Percentiles rank a stretch among this genome's conserved stretches.
Conservation (phyloP, 2,113 vertebrate genomes). For the Microcebus tavaratra region DNA sequence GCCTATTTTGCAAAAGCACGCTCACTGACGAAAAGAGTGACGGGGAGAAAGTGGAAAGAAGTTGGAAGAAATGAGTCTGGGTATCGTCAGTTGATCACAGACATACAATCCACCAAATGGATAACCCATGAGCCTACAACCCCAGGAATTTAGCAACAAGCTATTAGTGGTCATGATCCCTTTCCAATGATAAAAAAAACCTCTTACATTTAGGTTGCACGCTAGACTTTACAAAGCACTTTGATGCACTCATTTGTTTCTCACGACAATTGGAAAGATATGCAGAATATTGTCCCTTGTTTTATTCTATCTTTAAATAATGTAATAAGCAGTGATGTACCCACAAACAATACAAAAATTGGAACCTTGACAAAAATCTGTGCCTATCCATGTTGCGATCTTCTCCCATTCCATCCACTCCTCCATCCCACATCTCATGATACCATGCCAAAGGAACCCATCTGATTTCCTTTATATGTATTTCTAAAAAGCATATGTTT, state of each 20-base stretch:
- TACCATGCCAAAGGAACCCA: background rate
- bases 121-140: background rate
- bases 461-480: background rate
- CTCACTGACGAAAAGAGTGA: background rate
- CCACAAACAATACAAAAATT: background rate
- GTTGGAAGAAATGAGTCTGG: background rate
- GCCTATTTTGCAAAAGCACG: background rate
- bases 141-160: background rate
- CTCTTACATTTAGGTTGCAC: background rate
- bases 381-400: rapidly evolving
- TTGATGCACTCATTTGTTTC: background rate
- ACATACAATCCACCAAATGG: too few species aligned
- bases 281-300: background rate
- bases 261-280: background rate
- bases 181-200: background rate
- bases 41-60: background rate
- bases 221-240: background rate
- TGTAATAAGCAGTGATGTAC: background rate
- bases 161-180: background rate
- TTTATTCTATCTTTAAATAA: slow-evolving; percentile 5
- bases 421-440: background rate
- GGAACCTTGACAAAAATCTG: background rate
- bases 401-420: too few species aligned
- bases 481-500: background rate
- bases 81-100: background rate